These are phyloP conservation scores for Adelphocoris suturalis DNA, from an alignment of 2,888 invertebrate genomes.

Conservation along the genomic window DNA sequence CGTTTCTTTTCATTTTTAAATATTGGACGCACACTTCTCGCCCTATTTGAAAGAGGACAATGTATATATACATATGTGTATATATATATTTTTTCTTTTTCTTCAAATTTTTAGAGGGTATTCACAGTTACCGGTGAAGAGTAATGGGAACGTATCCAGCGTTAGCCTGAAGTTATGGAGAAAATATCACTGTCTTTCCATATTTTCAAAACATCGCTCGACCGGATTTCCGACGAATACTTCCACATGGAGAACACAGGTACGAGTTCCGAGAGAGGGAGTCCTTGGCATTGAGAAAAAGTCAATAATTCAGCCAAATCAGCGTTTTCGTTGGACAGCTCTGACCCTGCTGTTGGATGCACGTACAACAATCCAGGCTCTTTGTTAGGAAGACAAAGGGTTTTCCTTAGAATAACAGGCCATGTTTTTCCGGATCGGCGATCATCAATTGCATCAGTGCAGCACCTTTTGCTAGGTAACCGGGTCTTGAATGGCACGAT, in stretches of 20 bases:
- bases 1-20: too few species aligned
- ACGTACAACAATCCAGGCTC: not conserved
- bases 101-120: too few species aligned
- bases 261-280: constrained; percentile 42
- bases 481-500: not conserved
- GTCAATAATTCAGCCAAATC: constrained; percentile 41
- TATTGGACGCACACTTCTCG: too few species aligned
- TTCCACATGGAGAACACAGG: constrained; percentile 66
- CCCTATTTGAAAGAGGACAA: too few species aligned
- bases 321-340: not conserved
- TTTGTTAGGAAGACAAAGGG: constrained; percentile 51
- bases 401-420: constrained; percentile 60
- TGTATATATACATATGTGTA: too few species aligned
- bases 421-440: constrained; percentile 34
- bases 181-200: constrained; percentile 30
- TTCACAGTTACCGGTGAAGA: too few species aligned
- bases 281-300: constrained; percentile 46
- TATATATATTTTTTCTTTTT: too few species aligned
- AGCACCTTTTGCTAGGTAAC: constrained; percentile 38
- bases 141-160: not conserved
- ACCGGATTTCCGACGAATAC: constrained; percentile 2
- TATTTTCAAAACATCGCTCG: not conserved
- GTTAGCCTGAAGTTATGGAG: constrained; percentile 25
- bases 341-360: not conserved
- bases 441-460: constrained; percentile 62